These are phyloP conservation scores for Phthorimaea operculella DNA, from an alignment of 1,140 invertebrate species.

Conservation along the genomic window DNA sequence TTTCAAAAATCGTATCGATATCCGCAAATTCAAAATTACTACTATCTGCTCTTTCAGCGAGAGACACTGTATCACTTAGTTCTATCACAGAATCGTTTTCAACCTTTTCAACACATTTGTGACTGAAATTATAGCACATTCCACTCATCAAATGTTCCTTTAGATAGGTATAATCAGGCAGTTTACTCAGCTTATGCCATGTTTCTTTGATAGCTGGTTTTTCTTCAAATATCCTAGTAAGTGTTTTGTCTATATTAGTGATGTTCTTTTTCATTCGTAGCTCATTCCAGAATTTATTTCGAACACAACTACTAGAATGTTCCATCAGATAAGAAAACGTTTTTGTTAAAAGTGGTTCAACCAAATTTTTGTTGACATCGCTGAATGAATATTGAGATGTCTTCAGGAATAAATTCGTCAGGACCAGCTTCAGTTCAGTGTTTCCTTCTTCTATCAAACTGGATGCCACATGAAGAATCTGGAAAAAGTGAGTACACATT, in stretches of 20 bases:
- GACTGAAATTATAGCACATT: constrained; percentile 20
- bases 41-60: constrained; percentile 8
- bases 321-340: constrained; percentile 19
- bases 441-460: constrained; percentile 25
- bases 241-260: background rate
- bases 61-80: background rate
- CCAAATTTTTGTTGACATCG: constrained; percentile 17
- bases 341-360: constrained; percentile 9
- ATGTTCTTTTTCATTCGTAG: background rate
- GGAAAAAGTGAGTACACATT: constrained; percentile 14
- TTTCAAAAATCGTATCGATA: constrained; percentile 33
- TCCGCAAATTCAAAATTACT: constrained; percentile 41
- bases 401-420: constrained; percentile 34
- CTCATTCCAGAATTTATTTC: constrained; percentile 15
- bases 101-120: constrained; percentile 31
- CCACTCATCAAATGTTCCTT: constrained; percentile 9
- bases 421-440: constrained; percentile 27
- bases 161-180: background rate
- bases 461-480: constrained; percentile 36
- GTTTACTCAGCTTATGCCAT: background rate
- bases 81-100: constrained; percentile 10
- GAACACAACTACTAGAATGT: constrained; percentile 15
- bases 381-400: constrained; percentile 12
- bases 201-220: background rate
- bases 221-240: background rate